These are phyloP conservation scores for Lymantria dispar DNA, from an alignment of 2,888 invertebrate species.

Conservation along the genomic window DNA sequence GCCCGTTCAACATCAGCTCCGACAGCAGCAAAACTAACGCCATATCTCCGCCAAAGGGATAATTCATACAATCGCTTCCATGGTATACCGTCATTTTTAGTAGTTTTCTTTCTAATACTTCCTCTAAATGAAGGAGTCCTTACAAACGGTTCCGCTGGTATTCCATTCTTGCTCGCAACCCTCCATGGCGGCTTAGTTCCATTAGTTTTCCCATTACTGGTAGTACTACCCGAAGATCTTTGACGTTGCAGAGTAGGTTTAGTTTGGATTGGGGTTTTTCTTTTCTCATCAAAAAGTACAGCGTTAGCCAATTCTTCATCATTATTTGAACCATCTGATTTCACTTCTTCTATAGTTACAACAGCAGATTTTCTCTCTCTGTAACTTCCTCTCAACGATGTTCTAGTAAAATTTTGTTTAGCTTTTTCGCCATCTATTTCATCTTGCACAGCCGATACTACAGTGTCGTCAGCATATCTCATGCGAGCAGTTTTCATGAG, in stretches of 20 bases:
- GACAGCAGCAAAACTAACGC: slow-evolving; percentile 68
- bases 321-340: slow-evolving; percentile 65
- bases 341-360: slow-evolving; percentile 76
- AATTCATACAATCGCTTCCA: slow-evolving; percentile 82
- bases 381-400: slow-evolving; percentile 65
- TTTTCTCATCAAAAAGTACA: slow-evolving; percentile 67
- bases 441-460: slow-evolving; percentile 55
- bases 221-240: slow-evolving; percentile 50
- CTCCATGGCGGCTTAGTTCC: slow-evolving; percentile 76
- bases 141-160: slow-evolving; percentile 58
- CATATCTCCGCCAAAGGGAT: slow-evolving; percentile 79
- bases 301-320: slow-evolving; percentile 64
- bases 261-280: slow-evolving; percentile 47
- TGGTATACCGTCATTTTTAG: slow-evolving; percentile 66
- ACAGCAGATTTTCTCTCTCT: slow-evolving; percentile 72
- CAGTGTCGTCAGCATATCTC: slow-evolving; percentile 79
- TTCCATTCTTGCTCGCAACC: slow-evolving; percentile 61
- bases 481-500: slow-evolving; percentile 83
- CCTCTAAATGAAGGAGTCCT: slow-evolving; percentile 68
- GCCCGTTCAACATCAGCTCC: slow-evolving; percentile 70
- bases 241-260: slow-evolving; percentile 59
- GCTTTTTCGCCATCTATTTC: slow-evolving; percentile 72
- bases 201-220: slow-evolving; percentile 54
- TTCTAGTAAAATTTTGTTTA: slow-evolving; percentile 61
- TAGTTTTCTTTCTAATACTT: slow-evolving; percentile 67